Conservation (phyloP, 2,888 invertebrate species). For the Drosophila cognata region DNA sequence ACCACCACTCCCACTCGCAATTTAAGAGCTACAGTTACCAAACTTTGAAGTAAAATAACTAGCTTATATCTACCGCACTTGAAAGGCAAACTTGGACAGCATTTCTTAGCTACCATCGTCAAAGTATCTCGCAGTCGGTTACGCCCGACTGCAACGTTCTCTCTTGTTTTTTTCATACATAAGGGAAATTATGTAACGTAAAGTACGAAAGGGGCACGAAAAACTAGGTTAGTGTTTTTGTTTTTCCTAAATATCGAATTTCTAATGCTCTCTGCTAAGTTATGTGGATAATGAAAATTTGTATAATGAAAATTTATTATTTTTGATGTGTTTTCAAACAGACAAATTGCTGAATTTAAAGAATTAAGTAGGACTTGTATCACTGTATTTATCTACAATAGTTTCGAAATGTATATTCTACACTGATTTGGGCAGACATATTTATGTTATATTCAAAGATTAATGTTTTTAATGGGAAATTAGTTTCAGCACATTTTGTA, state of each 20-base stretch:
- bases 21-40: too few relatives aligned
- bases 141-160: too few relatives aligned
- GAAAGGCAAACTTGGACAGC: too few relatives aligned
- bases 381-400: neutral
- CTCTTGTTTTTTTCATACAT: constrained; percentile 44
- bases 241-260: neutral
- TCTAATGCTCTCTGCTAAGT: neutral
- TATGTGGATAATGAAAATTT: neutral
- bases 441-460: neutral
- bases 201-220: neutral
- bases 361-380: neutral
- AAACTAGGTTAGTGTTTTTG: neutral
- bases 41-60: too few relatives aligned
- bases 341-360: neutral
- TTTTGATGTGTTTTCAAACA: neutral
- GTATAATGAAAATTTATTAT: neutral
- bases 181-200: constrained; percentile 40
- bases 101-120: too few relatives aligned
- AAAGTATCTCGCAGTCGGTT: too few relatives aligned
- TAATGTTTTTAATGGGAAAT: too few relatives aligned
- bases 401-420: neutral
- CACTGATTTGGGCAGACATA: neutral
- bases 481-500: neutral
- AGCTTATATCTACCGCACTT: too few relatives aligned
- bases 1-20: too few relatives aligned